These are phyloP conservation scores for Andrena haemorrhoa DNA, from an alignment of 2,888 invertebrate genomes.

Conservation along the genomic window DNA sequence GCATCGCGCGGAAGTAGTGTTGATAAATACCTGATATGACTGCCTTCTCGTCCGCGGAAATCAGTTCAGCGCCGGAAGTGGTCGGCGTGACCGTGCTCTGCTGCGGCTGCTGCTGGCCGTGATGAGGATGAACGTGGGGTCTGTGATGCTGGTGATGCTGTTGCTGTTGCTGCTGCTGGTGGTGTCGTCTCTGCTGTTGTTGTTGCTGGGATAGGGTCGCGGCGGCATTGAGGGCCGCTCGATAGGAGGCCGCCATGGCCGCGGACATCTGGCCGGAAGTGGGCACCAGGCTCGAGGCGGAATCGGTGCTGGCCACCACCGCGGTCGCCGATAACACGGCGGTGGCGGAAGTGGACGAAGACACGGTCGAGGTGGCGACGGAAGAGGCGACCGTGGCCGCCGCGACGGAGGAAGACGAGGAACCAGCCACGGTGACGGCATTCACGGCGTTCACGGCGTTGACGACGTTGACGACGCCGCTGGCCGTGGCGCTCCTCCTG, in stretches of 20 bases:
- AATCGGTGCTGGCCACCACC: conserved; percentile 54
- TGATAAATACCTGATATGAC: conserved; percentile 82
- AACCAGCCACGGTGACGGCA: conserved; percentile 50
- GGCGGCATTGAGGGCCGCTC: conserved; percentile 74
- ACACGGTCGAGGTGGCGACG: conserved; percentile 57
- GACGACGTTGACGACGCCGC: conserved; percentile 70
- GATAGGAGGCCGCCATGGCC: conserved; percentile 74
- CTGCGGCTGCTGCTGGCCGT: conserved; percentile 54
- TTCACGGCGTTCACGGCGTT: conserved; percentile 71
- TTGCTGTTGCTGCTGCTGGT: conserved; percentile 52
- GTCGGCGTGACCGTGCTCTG: conserved; percentile 63
- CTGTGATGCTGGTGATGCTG: conserved; percentile 71
- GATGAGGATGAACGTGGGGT: conserved; percentile 56
- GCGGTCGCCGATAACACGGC: conserved; percentile 53
- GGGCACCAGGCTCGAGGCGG: conserved; percentile 54
- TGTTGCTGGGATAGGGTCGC: conserved; percentile 69
- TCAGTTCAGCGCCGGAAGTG: conserved; percentile 70
- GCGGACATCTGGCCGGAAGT: conserved; percentile 70
- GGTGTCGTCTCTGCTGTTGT: conserved; percentile 68
- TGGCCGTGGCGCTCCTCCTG: conserved; percentile 70
- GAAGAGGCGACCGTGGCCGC: conserved; percentile 42
- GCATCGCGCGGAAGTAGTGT: conserved; percentile 81
- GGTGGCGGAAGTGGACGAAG: conserved; percentile 67
- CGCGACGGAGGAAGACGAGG: conserved; percentile 57
- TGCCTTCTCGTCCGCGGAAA: conserved; percentile 80